Evolutionary conservation across 2,113 vertebrate genomes (phyloP).

Genomic region (Sakesphorus luctuosus): DNA sequence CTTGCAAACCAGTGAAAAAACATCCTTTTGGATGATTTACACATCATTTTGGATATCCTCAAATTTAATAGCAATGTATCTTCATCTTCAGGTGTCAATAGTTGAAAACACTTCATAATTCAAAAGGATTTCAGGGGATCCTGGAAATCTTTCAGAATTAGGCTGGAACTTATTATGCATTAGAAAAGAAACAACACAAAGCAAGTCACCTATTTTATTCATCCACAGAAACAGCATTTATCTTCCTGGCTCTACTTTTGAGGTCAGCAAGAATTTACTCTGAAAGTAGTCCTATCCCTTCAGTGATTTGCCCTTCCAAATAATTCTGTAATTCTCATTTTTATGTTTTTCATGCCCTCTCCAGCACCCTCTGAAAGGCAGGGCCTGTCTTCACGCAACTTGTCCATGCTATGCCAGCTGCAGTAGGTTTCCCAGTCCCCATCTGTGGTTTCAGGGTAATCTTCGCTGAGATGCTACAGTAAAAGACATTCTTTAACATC

Average conservation of each 20-base stretch:
- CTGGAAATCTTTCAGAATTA: neutral
- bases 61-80: neutral
- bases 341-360: neutral
- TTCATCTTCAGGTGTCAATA: neutral
- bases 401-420: neutral
- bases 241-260: neutral
- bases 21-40: neutral
- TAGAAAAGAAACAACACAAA: neutral
- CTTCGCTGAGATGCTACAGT: neutral
- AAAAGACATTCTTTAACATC: neutral
- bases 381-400: neutral
- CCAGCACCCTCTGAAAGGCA: neutral
- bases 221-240: neutral
- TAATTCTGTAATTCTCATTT: neutral
- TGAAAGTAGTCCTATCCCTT: neutral
- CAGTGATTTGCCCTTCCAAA: neutral
- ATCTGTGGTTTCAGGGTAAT: neutral
- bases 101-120: neutral
- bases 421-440: neutral
- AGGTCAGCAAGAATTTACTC: neutral
- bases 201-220: neutral
- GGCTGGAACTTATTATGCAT: neutral
- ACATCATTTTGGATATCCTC: neutral
- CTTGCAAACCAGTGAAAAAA: neutral
- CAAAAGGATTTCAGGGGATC: neutral